A percentile compares a stretch with the other conserved stretches of the same genome.
phyloP scores from a whole-genome alignment of 2,888 invertebrate genomes.

The Leptinotarsa peninsularis region DNA sequence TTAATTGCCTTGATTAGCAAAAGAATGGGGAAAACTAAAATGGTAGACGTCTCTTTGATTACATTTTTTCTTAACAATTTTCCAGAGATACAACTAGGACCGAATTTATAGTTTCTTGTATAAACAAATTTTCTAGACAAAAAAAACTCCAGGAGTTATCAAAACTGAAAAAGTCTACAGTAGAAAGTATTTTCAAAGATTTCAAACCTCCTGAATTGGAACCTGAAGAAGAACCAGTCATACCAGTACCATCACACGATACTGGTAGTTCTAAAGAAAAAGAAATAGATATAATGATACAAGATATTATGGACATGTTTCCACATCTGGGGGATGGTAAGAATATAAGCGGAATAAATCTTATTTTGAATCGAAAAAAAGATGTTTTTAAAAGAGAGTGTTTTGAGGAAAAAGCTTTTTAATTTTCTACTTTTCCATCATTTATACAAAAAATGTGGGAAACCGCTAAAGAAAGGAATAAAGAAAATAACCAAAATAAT shows the following conservation, averaged over 20 bases:
- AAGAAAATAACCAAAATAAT: too few relatives aligned
- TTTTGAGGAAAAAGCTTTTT: too few relatives aligned
- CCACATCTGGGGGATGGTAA: slow-evolving; percentile 83
- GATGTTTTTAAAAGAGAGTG: too few relatives aligned
- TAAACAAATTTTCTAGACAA: slow-evolving; percentile 55
- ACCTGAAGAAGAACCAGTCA: slow-evolving; percentile 38
- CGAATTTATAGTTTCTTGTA: slow-evolving; percentile 59
- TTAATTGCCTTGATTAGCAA: too few relatives aligned
- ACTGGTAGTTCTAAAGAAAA: slow-evolving; percentile 40
- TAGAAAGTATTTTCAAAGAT: slow-evolving; percentile 50
- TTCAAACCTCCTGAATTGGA: slow-evolving; percentile 46
- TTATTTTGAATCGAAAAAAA: too few relatives aligned
- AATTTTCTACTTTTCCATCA: too few relatives aligned
- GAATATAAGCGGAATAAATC: slow-evolving; percentile 12
- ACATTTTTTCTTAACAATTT: slow-evolving; percentile 47
- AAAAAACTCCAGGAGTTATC: slow-evolving; percentile 50
- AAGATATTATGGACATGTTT: slow-evolving; percentile 71
- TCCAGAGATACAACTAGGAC: slow-evolving; percentile 61
- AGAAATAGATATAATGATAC: slow-evolving; percentile 65
- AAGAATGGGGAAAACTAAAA: too few relatives aligned
- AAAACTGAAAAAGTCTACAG: slow-evolving; percentile 44
- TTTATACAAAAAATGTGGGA: too few relatives aligned
- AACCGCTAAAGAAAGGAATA: too few relatives aligned
- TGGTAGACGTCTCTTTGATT: neutral
- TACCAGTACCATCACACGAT: slow-evolving; percentile 40